A percentile compares a stretch with the other conserved stretches of the same genome.
Evolutionary conservation across 2,797 vertebrate genomes (phyloP).

Genomic region (Eurystomus glaucurus): DNA sequence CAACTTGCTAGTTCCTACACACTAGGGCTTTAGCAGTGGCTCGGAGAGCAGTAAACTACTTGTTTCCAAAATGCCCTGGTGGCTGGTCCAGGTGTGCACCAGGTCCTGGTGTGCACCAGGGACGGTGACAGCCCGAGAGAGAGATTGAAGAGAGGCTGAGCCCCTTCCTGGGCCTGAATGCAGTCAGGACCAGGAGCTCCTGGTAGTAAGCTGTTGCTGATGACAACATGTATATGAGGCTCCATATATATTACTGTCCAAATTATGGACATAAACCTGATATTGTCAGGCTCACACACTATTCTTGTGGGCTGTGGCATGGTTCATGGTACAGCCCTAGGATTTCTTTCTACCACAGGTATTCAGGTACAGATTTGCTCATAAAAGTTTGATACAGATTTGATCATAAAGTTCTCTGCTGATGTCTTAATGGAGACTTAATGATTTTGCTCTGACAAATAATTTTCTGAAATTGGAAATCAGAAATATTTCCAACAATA

Average conservation of each 20-base stretch:
- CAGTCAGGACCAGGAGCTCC: not conserved
- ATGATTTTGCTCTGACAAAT: not conserved
- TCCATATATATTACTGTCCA: not conserved
- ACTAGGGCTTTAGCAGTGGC: not conserved
- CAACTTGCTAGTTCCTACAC: not conserved
- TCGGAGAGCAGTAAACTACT: not conserved
- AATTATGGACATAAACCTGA: not conserved
- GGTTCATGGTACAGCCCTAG: not conserved
- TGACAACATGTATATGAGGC: not conserved
- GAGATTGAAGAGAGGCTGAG: not conserved
- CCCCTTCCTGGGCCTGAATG: not conserved
- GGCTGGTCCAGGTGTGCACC: not conserved
- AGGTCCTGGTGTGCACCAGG: not conserved
- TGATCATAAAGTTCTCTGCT: not conserved
- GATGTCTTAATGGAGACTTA: not conserved
- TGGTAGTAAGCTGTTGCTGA: not conserved
- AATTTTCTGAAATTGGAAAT: not conserved
- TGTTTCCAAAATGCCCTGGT: not conserved
- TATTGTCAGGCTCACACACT: not conserved
- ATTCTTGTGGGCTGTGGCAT: not conserved
- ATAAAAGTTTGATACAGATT: not conserved
- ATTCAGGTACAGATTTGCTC: not conserved
- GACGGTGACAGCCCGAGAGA: not conserved
- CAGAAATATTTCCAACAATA: not conserved
- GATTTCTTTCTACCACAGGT: not conserved